Evolutionary conservation across 1,140 invertebrate species (phyloP), one percentile per base, ranked within the genome.

Genomic region (Melanaphis sacchari): DNA sequence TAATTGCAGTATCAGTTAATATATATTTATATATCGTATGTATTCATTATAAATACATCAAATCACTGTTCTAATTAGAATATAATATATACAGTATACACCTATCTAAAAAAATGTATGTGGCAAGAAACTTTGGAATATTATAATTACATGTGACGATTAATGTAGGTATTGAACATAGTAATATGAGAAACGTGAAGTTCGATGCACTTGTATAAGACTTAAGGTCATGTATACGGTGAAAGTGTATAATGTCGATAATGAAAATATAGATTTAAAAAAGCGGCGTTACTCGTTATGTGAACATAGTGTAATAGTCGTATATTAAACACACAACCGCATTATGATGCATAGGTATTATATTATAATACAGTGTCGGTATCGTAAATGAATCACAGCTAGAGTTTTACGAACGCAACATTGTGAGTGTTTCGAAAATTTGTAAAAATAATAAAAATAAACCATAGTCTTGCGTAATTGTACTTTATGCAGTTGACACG

Each of bases 161-260:
- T 66, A n/a, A n/a, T 76, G 52, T 52, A 52, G 22, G 59, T 76
- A 76, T 76, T n/a, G 18, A 76, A n/a, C 59, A 18, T 18, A 76
- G n/a, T n/a, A n/a, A n/a, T 31, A 8, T n/a, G 59, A 5, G 59
- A 76, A 40, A 43, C 85, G 85, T 15, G 43, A 46, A 46, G 85
- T 87, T 46, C 31, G 85, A 43, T n/a, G 85, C 41, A 46, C 85
- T 87, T 87, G n/a, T 46, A n/a, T 43, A 43, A 46, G 18, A 87
- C 41, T 87, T 87, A 87, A 87, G 85, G 85, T 87, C 85, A 46
- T n/a, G 85, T 46, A 0, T 46, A n/a, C 85, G 85, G 85, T 87
- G 85, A 87, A 87, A 87, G 85, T 87, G 84, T 43, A 82, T 38
- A 3, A 84, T 9, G 8, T 84, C 24, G 41, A 87, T 87, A 43